A percentile compares a stretch with the other conserved stretches of the same genome.
Conservation (phyloP, 2,888 invertebrate genomes). For the Metopia argyrocephala region DNA sequence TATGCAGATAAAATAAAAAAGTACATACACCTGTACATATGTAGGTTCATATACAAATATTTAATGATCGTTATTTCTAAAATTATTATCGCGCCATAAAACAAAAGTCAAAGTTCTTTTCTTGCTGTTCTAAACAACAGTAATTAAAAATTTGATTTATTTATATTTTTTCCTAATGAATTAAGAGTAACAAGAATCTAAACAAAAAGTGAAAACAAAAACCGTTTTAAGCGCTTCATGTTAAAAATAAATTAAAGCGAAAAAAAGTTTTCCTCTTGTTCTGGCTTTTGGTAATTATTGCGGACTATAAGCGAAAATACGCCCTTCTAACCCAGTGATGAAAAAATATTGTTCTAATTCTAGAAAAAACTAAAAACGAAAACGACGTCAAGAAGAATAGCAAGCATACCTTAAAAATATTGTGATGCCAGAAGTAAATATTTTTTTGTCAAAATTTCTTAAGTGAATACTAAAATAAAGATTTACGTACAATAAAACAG, state of each 20-base stretch:
- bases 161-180: background rate
- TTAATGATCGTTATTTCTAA: background rate
- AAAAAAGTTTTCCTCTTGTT: slow-evolving; percentile 1
- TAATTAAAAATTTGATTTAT: background rate
- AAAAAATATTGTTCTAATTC: slow-evolving; percentile 43
- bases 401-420: slow-evolving; percentile 12
- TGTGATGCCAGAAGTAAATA: background rate
- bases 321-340: slow-evolving; percentile 58
- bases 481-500: too few relatives aligned
- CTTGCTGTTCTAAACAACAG: background rate
- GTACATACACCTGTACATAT: too few relatives aligned
- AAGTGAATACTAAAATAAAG: too few relatives aligned
- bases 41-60: too few relatives aligned
- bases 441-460: too few relatives aligned
- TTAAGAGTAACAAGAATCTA: background rate
- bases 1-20: too few relatives aligned
- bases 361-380: slow-evolving; percentile 22
- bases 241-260: slow-evolving; percentile 40
- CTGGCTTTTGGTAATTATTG: slow-evolving; percentile 35
- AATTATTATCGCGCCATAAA: background rate
- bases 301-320: slow-evolving; percentile 40
- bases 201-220: background rate
- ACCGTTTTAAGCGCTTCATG: background rate
- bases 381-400: too few relatives aligned
- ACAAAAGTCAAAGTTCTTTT: background rate